Evolutionary conservation across 2,888 invertebrate genomes (phyloP), one percentile per base, ranked within the genome.

Genomic region (Leptodirus hochenwartii): DNA sequence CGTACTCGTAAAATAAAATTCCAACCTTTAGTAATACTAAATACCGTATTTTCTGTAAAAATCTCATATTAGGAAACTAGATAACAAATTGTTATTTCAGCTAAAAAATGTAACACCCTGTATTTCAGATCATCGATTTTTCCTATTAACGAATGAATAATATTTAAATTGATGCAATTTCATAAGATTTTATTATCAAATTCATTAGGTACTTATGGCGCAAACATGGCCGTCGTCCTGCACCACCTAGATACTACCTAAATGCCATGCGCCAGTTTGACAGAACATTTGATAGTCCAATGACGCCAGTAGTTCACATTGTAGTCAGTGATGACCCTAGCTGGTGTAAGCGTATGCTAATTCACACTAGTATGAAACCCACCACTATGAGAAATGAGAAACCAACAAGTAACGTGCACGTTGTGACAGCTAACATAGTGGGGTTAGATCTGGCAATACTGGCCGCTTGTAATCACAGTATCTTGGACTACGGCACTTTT

Each of bases 141-240:
- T n/a, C n/a, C n/a, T n/a, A n/a, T n/a, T n/a, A n/a, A n/a, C n/a
- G n/a, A n/a, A n/a, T n/a, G n/a, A n/a, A n/a, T n/a, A n/a, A n/a
- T n/a, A n/a, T n/a, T n/a, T n/a, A n/a, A n/a, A n/a, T n/a, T n/a
- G n/a, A n/a, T n/a, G n/a, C n/a, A n/a, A n/a, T n/a, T n/a, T n/a
- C n/a, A n/a, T n/a, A n/a, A n/a, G n/a, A n/a, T n/a, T n/a, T n/a
- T n/a, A n/a, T n/a, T n/a, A n/a, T n/a, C n/a, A n/a, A n/a, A n/a
- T n/a, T n/a, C n/a, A n/a, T n/a, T n/a, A n/a, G 56, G 31, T 65
- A 64, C 43, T 46, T 68, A 13, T 61, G 60, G 57, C 51, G 59
- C 32, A 64, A 62, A 38, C 48, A 61, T 29, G 51, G 56, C 22
- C 51, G 52, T 5, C 44, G 47, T 22, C 50, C 58, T n/a, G 59